phyloP scores from a whole-genome alignment of 2,113 vertebrate genomes.

The Halichoeres trimaculatus region DNA sequence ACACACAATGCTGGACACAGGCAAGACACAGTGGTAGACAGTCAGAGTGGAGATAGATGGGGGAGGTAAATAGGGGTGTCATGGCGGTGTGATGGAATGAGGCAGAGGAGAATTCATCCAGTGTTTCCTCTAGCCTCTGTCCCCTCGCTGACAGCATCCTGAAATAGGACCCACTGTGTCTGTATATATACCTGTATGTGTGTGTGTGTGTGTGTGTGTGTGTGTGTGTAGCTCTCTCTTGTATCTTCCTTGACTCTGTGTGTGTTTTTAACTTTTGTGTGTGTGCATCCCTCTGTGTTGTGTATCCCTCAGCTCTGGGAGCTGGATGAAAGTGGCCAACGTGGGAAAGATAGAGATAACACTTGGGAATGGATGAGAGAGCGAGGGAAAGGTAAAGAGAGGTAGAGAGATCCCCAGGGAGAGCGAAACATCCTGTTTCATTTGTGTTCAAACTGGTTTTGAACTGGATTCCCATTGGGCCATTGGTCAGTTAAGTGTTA shows the following conservation, averaged over 20 bases:
- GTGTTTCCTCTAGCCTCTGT: constrained; percentile 77
- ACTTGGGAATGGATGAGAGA: constrained; percentile 19
- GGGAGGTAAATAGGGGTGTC: constrained; percentile 81
- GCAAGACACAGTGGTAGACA: constrained; percentile 63
- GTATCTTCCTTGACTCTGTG: constrained; percentile 4
- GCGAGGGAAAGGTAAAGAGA: constrained; percentile 2
- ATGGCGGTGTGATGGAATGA: constrained; percentile 79
- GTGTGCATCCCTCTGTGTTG: constrained; percentile 1
- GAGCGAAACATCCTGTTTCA: constrained; percentile 56
- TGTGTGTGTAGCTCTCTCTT: constrained; percentile 13
- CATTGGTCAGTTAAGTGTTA: constrained; percentile 67
- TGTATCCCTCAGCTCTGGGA: constrained; percentile 51
- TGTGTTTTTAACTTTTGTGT: constrained; percentile 22
- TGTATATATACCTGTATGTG: constrained; percentile 59
- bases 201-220: constrained; percentile 41
- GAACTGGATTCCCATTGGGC: constrained; percentile 57
- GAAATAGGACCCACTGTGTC: constrained; percentile 75
- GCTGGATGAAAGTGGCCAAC: constrained; percentile 54
- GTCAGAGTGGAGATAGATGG: constrained; percentile 77
- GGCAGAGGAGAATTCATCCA: constrained; percentile 81
- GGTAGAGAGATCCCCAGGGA: constrained; percentile 29
- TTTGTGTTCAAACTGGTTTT: constrained; percentile 58
- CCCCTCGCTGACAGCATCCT: constrained; percentile 78
- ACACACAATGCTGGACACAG: constrained; percentile 21
- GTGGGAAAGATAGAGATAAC: constrained; percentile 55